A percentile compares a stretch with the other conserved stretches of the same genome.
phyloP scores from a whole-genome alignment of 2,113 vertebrate species.

The Phodopus roborovskii region DNA sequence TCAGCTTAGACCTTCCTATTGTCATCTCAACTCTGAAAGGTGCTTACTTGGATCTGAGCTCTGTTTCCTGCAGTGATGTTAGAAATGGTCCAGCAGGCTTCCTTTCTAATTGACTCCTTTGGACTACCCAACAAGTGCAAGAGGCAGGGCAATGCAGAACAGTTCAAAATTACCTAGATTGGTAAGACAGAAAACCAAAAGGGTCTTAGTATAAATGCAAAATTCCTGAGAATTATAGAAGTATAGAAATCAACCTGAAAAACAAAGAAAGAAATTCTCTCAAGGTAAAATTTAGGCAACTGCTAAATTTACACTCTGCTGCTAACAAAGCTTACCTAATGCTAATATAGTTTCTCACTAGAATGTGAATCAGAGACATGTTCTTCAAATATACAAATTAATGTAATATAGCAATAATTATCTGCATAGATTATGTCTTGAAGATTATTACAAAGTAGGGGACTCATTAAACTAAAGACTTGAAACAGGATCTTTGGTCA shows the following conservation, averaged over 20 bases:
- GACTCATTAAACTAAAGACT: neutral
- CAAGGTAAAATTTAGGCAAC: constrained; percentile 32
- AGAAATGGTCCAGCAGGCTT: constrained; percentile 95
- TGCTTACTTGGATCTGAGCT: constrained; percentile 92
- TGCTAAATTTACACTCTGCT: neutral
- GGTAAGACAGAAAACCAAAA: constrained; percentile 69
- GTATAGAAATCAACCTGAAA: constrained; percentile 48
- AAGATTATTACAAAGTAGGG: neutral
- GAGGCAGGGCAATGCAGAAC: constrained; percentile 94
- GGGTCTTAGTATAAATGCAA: constrained; percentile 43
- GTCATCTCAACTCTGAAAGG: neutral
- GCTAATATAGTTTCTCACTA: neutral
- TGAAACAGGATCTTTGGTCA: neutral
- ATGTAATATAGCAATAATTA: neutral
- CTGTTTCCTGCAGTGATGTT: constrained; percentile 96
- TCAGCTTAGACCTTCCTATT: neutral
- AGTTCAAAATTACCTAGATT: constrained; percentile 94
- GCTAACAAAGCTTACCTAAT: neutral
- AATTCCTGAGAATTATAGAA: constrained; percentile 33
- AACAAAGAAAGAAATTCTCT: constrained; percentile 38
- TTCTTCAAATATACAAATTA: constrained; percentile 2
- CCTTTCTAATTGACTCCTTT: constrained; percentile 95
- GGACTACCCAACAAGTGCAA: constrained; percentile 94
- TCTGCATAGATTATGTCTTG: neutral
- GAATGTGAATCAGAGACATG: neutral